phyloP scores from a whole-genome alignment of 2,113 vertebrate species.

The Oplegnathus fasciatus region DNA sequence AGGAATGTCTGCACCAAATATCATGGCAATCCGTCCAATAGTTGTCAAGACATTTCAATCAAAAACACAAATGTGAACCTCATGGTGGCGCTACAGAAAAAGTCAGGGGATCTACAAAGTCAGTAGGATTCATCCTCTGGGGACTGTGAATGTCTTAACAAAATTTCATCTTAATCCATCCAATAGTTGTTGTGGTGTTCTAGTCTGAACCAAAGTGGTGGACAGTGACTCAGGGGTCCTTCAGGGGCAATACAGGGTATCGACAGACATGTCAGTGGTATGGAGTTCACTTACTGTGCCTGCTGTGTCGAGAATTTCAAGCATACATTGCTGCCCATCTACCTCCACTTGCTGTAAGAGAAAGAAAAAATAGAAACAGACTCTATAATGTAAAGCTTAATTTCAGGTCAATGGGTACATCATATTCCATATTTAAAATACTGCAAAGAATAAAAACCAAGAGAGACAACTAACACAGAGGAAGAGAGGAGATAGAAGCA shows the following conservation, averaged over 20 bases:
- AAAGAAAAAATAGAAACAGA: conserved; percentile 21
- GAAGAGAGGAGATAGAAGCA: not conserved
- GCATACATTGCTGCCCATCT: conserved; percentile 99
- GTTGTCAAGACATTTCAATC: not conserved
- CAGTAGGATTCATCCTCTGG: not conserved
- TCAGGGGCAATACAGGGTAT: not conserved
- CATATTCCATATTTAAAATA: not conserved
- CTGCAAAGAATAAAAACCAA: not conserved
- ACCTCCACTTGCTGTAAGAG: conserved; percentile 96
- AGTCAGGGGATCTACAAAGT: not conserved
- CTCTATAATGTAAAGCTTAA: not conserved
- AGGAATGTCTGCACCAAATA: not conserved
- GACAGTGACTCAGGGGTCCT: not conserved
- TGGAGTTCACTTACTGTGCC: conserved; percentile 91
- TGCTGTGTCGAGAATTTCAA: conserved; percentile 99
- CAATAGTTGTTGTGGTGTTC: not conserved
- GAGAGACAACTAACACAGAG: not conserved
- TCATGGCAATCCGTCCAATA: not conserved
- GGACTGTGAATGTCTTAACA: not conserved
- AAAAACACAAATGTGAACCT: conserved; percentile 7
- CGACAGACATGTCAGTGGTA: not conserved
- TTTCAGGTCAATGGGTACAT: conserved; percentile 29
- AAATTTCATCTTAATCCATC: not conserved
- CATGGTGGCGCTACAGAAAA: not conserved
- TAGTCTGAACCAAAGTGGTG: not conserved